Conservation (phyloP, 2,888 invertebrate genomes). For the Drosophila melanosoma region DNA sequence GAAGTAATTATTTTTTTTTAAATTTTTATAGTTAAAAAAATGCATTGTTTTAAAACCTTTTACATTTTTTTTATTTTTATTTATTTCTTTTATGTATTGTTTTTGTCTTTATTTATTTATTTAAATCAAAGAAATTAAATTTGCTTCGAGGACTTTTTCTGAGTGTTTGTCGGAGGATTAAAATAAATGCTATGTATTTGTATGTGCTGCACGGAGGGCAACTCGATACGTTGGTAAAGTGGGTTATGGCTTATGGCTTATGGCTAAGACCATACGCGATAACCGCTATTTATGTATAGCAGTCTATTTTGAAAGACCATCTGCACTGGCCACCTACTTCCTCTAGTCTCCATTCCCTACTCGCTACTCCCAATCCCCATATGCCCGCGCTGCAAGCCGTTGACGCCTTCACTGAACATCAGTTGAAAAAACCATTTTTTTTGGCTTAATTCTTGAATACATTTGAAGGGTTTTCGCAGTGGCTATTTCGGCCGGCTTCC, state of each 20-base stretch:
- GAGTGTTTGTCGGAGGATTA: constrained; percentile 55
- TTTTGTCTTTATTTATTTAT: not conserved
- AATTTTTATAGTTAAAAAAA: not conserved
- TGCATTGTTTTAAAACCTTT: too few relatives aligned
- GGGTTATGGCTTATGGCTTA: constrained; percentile 46
- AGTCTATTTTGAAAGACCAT: constrained; percentile 44
- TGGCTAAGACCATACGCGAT: constrained; percentile 56
- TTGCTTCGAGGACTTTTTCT: not conserved
- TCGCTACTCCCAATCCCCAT: not conserved
- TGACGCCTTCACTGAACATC: constrained; percentile 40
- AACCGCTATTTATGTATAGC: constrained; percentile 71
- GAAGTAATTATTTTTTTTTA: not conserved
- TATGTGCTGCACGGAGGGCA: constrained; percentile 68
- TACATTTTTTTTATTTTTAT: too few relatives aligned
- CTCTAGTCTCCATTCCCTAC: not conserved
- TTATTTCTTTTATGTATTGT: too few relatives aligned
- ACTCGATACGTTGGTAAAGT: constrained; percentile 36
- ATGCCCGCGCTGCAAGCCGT: constrained; percentile 15
- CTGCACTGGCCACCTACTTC: constrained; percentile 27
- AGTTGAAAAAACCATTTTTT: constrained; percentile 55
- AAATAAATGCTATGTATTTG: constrained; percentile 77
- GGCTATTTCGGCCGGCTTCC: not conserved
- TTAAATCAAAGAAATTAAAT: not conserved
- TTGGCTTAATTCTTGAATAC: constrained; percentile 9
- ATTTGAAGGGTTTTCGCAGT: constrained; percentile 16